Conservation (phyloP, 1,140 invertebrate species). For the Batillaria attramentaria region DNA sequence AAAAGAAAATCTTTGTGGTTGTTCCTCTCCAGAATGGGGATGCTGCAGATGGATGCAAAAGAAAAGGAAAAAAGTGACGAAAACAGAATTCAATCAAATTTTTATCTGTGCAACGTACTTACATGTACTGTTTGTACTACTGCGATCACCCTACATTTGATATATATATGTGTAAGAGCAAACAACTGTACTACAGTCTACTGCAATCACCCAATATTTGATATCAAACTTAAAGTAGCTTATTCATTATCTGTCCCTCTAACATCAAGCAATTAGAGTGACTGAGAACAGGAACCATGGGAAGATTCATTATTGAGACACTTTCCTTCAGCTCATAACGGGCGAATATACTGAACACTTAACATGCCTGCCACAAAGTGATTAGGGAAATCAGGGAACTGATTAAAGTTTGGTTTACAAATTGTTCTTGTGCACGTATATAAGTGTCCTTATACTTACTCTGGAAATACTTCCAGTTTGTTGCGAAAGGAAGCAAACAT, state of each 20-base stretch:
- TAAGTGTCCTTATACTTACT: slow-evolving; percentile 55
- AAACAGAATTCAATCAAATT: slow-evolving; percentile 34
- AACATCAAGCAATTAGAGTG: not conserved
- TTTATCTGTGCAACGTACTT: too few species aligned
- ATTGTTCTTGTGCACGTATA: not conserved
- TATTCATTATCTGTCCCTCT: not conserved
- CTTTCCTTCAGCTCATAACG: not conserved
- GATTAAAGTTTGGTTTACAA: too few species aligned
- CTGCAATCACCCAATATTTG: not conserved
- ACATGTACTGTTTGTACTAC: too few species aligned
- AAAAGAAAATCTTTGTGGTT: slow-evolving; percentile 76
- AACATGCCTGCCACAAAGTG: too few species aligned
- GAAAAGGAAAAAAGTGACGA: not conserved
- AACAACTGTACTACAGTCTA: not conserved
- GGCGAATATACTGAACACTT: not conserved
- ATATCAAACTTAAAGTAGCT: not conserved
- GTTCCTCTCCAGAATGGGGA: slow-evolving; percentile 58
- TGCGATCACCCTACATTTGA: not conserved
- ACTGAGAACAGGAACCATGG: not conserved
- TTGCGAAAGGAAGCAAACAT: slow-evolving; percentile 78
- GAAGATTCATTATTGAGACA: not conserved
- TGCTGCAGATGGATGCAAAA: slow-evolving; percentile 34
- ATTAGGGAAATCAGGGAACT: too few species aligned
- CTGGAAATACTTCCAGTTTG: slow-evolving; percentile 71
- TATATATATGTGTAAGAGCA: not conserved